phyloP scores from a whole-genome alignment of 92 coral and sea anemone genomes.

The Bergia puertoricense region DNA sequence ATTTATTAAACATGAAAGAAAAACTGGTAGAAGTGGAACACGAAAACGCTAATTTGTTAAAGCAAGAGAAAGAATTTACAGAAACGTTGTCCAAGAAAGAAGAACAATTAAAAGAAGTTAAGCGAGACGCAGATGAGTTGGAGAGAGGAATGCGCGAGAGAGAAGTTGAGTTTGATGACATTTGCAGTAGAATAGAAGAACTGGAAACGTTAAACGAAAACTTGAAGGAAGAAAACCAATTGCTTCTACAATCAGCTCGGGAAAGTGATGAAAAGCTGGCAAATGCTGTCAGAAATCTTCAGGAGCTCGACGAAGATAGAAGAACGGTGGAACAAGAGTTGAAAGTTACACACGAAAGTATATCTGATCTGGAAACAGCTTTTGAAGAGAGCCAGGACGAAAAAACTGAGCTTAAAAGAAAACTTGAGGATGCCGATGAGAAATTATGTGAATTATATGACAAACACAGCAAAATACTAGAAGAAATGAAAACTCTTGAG shows the following conservation, averaged over 20 bases:
- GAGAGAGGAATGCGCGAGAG: slow-evolving; percentile 54
- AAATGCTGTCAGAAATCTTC: slow-evolving; percentile 54
- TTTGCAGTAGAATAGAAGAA: slow-evolving; percentile 59
- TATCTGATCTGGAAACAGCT: slow-evolving; percentile 67
- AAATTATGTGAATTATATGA: slow-evolving; percentile 48
- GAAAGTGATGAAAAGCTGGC: slow-evolving; percentile 50
- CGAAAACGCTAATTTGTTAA: slow-evolving; percentile 53
- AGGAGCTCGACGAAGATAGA: slow-evolving; percentile 47
- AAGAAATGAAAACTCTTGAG: slow-evolving; percentile 50
- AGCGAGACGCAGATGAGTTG: slow-evolving; percentile 52
- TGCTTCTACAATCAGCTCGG: slow-evolving; percentile 42
- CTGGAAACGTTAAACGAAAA: slow-evolving; percentile 38
- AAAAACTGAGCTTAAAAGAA: slow-evolving; percentile 46
- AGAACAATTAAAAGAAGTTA: slow-evolving; percentile 52
- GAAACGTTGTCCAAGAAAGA: slow-evolving; percentile 63
- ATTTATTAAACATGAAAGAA: slow-evolving; percentile 58
- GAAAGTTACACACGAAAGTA: slow-evolving; percentile 67
- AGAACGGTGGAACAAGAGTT: slow-evolving; percentile 54
- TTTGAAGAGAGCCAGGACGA: slow-evolving; percentile 68
- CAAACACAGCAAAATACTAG: slow-evolving; percentile 47
- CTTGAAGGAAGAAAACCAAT: slow-evolving; percentile 55
- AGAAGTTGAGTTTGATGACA: slow-evolving; percentile 54
- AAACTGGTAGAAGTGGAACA: slow-evolving; percentile 53
- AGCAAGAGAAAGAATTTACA: slow-evolving; percentile 53
- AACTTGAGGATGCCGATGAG: slow-evolving; percentile 60